Conservation (phyloP, 2,113 vertebrate species). For the Recurvirostra avosetta region DNA sequence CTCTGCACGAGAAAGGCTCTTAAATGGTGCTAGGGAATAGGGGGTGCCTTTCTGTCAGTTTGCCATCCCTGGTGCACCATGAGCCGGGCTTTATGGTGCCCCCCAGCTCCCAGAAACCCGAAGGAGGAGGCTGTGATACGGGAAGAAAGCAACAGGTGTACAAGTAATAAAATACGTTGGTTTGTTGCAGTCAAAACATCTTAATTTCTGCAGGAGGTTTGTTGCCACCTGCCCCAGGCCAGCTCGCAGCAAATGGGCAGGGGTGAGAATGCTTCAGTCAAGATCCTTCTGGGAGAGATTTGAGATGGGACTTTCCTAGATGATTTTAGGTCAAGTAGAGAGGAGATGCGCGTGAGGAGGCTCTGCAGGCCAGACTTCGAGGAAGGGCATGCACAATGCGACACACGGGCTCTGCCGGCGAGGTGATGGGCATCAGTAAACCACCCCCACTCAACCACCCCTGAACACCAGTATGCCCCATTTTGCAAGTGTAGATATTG, state of each 20-base stretch:
- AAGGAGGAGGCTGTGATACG: background rate
- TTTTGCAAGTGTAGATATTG: background rate
- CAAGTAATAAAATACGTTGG: background rate
- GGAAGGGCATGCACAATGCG: fast-evolving
- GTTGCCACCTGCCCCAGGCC: no score
- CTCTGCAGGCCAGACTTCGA: background rate
- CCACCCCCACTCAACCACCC: background rate
- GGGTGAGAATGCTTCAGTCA: background rate
- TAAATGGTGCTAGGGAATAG: background rate
- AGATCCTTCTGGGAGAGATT: background rate
- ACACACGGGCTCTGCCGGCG: background rate
- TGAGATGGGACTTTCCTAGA: background rate
- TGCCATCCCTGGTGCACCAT: background rate
- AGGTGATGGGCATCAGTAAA: background rate
- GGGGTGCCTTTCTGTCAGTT: background rate
- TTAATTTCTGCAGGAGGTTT: background rate
- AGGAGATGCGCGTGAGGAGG: background rate
- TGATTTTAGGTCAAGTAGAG: background rate
- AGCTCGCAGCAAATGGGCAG: fast-evolving
- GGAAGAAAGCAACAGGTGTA: background rate
- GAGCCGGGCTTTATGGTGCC: background rate
- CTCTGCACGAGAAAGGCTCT: background rate
- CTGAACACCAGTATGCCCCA: fast-evolving
- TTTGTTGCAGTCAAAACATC: background rate
- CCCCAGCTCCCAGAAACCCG: background rate